These are phyloP conservation scores for Microctenopoma lineatum DNA, from an alignment of 2,797 vertebrate genomes.

Conservation along the genomic window DNA sequence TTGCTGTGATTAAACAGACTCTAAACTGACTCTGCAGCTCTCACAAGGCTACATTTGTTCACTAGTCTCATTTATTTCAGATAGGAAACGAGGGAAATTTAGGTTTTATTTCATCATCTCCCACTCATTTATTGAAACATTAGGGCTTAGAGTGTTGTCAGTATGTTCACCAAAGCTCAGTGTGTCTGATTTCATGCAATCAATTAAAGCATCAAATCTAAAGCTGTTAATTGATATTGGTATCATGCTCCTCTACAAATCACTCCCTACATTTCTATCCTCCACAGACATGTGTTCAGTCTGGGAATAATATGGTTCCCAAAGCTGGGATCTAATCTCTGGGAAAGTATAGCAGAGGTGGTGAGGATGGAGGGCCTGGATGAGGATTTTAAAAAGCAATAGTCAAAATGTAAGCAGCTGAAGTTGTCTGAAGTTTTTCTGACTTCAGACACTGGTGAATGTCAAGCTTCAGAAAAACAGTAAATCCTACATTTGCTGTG, in stretches of 20 bases:
- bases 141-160: too few relatives aligned
- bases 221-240: neutral
- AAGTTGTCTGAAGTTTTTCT: neutral
- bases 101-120: too few relatives aligned
- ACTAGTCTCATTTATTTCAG: neutral
- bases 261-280: neutral
- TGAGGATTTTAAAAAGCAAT: neutral
- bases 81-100: too few relatives aligned
- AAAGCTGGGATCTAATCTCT: slow-evolving; percentile 49
- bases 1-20: neutral
- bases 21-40: too few relatives aligned
- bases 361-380: too few relatives aligned
- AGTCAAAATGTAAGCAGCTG: neutral
- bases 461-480: neutral
- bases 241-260: neutral
- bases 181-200: neutral
- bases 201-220: too few relatives aligned
- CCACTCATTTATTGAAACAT: too few relatives aligned
- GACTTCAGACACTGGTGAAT: neutral
- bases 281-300: slow-evolving; percentile 27
- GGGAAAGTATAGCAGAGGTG: neutral
- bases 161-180: neutral
- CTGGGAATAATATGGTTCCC: slow-evolving; percentile 41
- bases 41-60: too few relatives aligned
- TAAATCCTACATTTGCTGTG: neutral